Evolutionary conservation across 2,797 vertebrate genomes (phyloP), one percentile per base, ranked within the genome.

Genomic region (Xenops minutus): DNA sequence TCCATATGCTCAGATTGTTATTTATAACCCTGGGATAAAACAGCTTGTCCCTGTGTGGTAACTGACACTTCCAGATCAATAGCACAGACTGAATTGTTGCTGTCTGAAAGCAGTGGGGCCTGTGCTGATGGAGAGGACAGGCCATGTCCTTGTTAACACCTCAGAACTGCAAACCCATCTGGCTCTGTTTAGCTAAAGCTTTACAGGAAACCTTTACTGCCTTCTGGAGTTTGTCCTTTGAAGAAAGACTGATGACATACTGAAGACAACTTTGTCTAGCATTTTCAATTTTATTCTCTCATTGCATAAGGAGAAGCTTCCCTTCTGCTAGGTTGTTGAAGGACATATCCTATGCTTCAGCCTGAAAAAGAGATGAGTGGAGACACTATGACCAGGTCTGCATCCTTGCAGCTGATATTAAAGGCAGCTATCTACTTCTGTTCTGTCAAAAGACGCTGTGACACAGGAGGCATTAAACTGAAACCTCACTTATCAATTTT

Each of bases 1-100:
- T 72, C 52, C 14, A 2, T 62, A 67, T 64, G 58, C 41, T 90
- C 71, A 67, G 58, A 36, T 17, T 80, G 64, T 89, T 97, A 96
- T 95, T 95, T 96, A 89, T 92, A 93, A 73, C 63, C 27, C 41
- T 56, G 61, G 32, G 49, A 90, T 85, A 76, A 95, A 94, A 79
- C 1, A 0, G 26, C 63, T 63, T 94, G 92, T 94, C 52, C 86
- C 59, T 0, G 1, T 44, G 71, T 76, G 63, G 73, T 82, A 96
- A 94, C 21, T 85, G 92, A 89, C 83, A 87, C 91, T 91, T 95
- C 55, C 48, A 92, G 90, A 95, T 95, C 93, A 94, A 93, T 91
- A 93, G 80, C 67, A 81, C 48, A 75, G 93, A 29, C 48, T 72
- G 74, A 86, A 63, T 67, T 62, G 76, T 16, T 90, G 51, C 55